Evolutionary conservation across 2,113 vertebrate genomes (phyloP).

Genomic region (Tyto alba): DNA sequence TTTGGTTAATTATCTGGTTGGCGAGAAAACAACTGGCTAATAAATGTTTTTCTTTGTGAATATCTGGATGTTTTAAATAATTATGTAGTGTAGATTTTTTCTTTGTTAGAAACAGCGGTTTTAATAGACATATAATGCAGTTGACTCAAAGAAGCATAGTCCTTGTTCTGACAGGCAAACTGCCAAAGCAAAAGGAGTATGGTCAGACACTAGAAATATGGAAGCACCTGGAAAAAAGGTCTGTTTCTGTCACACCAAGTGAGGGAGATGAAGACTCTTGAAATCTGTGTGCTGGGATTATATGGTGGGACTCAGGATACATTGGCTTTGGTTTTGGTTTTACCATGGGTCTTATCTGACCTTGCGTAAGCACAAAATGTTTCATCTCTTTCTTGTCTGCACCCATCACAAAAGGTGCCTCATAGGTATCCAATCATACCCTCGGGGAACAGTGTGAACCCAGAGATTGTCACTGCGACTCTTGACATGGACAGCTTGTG

Average conservation of each 20-base stretch:
- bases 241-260: neutral
- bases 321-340: neutral
- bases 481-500: neutral
- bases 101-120: neutral
- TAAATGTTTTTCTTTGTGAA: neutral
- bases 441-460: neutral
- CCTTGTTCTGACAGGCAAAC: neutral
- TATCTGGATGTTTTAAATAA: neutral
- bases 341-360: neutral
- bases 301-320: neutral
- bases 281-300: neutral
- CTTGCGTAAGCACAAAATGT: neutral
- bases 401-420: neutral
- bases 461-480: neutral
- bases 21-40: neutral
- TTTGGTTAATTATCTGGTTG: neutral
- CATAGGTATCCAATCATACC: accelerated
- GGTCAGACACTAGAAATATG: neutral
- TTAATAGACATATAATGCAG: neutral
- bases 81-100: neutral
- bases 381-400: neutral
- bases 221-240: neutral
- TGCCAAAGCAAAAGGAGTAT: neutral
- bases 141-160: neutral
- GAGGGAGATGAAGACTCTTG: neutral